Conservation (phyloP, 2,113 vertebrate genomes). For the Microcebus griseorufus region DNA sequence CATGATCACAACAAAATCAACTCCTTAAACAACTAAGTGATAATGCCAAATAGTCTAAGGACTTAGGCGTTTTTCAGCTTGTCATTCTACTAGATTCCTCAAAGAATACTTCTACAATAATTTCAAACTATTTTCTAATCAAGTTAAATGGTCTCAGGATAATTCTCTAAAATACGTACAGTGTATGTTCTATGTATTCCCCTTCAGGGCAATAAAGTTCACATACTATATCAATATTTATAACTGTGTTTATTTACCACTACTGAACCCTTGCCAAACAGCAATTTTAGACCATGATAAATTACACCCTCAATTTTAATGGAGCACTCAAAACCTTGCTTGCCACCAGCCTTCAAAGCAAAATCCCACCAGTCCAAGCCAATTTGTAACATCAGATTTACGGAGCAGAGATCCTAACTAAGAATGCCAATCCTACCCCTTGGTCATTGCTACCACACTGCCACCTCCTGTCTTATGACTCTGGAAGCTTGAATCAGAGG, state of each 20-base stretch:
- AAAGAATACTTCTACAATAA: constrained; percentile 9
- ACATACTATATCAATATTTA: constrained; percentile 44
- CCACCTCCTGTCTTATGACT: constrained; percentile 73
- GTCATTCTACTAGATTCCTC: not conserved
- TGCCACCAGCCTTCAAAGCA: constrained; percentile 53
- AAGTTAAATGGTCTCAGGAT: constrained; percentile 54
- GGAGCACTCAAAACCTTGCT: constrained; percentile 16
- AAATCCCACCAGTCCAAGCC: constrained; percentile 24
- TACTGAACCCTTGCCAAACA: constrained; percentile 46
- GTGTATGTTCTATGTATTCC: not conserved
- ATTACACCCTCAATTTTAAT: constrained; percentile 61
- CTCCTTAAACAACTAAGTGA: not conserved
- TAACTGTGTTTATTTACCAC: constrained; percentile 60
- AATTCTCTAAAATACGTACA: constrained; percentile 44
- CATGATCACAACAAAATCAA: not conserved
- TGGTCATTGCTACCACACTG: constrained; percentile 74
- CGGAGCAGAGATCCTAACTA: constrained; percentile 14
- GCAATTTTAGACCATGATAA: constrained; percentile 52
- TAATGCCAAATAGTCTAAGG: not conserved
- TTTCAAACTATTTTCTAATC: constrained; percentile 55
- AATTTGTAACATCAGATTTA: constrained; percentile 36
- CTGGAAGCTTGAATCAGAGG: constrained; percentile 62
- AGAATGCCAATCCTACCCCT: not conserved
- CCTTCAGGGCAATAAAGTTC: constrained; percentile 52
- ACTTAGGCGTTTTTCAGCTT: not conserved